Conservation (phyloP, 2,797 vertebrate species). For the Takifugu rubripes region DNA sequence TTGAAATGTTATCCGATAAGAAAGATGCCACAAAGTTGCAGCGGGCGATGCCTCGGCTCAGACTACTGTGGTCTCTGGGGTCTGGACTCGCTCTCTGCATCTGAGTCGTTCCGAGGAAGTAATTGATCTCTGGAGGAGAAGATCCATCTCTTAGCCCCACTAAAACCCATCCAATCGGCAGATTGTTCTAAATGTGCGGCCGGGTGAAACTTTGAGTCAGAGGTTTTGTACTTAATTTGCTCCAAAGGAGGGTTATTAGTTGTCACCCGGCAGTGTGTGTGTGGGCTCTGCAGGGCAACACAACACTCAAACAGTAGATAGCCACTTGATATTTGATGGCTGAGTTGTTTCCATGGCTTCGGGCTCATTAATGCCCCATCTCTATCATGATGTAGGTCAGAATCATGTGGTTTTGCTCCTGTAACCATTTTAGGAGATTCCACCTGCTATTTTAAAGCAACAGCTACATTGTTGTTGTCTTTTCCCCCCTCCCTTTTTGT, state of each 20-base stretch:
- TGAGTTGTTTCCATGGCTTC: constrained; percentile 48
- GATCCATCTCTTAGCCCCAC: background rate
- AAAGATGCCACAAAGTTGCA: background rate
- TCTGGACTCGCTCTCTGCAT: constrained; percentile 24
- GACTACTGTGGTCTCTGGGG: constrained; percentile 28
- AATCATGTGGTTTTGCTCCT: constrained; percentile 10
- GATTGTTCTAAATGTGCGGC: constrained; percentile 2
- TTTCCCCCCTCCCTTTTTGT: too few relatives aligned
- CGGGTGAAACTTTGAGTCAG: constrained; percentile 25
- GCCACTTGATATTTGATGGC: constrained; percentile 57
- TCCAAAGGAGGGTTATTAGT: constrained; percentile 5
- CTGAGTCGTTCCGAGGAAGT: constrained; percentile 28
- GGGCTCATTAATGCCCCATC: constrained; percentile 45
- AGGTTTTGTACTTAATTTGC: constrained; percentile 6
- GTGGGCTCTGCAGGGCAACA: constrained; percentile 12
- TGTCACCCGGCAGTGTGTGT: background rate
- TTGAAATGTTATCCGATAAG: background rate
- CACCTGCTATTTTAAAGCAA: constrained; percentile 1
- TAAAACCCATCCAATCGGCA: background rate
- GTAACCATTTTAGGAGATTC: background rate
- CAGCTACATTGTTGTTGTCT: too few relatives aligned
- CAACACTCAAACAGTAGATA: constrained; percentile 42
- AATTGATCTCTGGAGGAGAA: constrained; percentile 51
- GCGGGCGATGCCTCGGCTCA: constrained; percentile 5
- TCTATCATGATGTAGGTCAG: constrained; percentile 57